These are phyloP conservation scores for Montipora efflorescens DNA, from an alignment of 64 coral and sea anemone species.

Conservation along the genomic window DNA sequence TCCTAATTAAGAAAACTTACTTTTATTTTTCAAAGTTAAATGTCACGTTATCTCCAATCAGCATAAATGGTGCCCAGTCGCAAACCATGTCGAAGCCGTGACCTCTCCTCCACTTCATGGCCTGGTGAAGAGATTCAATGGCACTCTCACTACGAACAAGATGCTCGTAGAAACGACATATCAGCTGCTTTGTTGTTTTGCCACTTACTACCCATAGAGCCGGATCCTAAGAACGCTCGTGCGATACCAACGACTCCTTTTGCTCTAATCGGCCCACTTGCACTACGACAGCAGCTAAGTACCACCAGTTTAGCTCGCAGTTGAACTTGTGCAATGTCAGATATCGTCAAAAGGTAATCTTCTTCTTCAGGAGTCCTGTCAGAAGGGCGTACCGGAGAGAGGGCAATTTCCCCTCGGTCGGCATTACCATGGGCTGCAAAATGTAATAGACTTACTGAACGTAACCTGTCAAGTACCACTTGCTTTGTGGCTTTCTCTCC, in stretches of 20 bases:
- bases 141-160: not conserved
- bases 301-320: not conserved
- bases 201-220: not conserved
- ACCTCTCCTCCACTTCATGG: conserved; percentile 9
- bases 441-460: not conserved
- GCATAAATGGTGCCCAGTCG: not conserved
- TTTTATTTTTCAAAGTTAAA: not conserved
- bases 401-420: not conserved
- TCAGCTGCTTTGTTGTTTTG: not conserved
- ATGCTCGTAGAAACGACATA: not conserved
- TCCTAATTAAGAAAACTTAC: not conserved
- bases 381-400: not conserved
- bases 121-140: conserved; percentile 7
- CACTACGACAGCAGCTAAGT: not conserved
- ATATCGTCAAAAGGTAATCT: not conserved
- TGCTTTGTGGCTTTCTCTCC: not conserved
- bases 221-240: not conserved
- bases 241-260: not conserved
- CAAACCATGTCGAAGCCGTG: not conserved
- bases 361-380: not conserved
- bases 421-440: not conserved
- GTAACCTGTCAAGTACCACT: not conserved
- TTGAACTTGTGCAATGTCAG: not conserved
- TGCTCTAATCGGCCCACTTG: not conserved
- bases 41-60: not conserved